Base-by-base conservation (phyloP, 2,888 invertebrate species). In the Calliphora vomitoria region DNA sequence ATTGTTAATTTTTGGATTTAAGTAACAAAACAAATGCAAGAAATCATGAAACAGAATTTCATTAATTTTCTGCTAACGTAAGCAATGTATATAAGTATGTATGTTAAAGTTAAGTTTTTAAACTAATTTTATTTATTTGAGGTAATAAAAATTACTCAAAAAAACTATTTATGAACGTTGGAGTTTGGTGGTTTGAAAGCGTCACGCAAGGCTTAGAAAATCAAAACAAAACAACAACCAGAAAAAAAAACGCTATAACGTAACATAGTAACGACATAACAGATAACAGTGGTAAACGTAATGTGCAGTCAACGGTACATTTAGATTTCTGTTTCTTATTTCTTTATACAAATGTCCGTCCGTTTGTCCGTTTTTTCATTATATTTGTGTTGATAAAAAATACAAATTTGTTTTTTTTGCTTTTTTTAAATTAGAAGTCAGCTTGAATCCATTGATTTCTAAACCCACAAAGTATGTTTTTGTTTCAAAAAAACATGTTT, bases 121-220 rank as follows among this genome's bases (percentile, higher is more conserved):
- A 50, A 50, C 15, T n/a, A 50, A 50, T 20, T 60, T 31, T 60
- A 31, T 60, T 60, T 60, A 60, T 60, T 60, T 60, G 15, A 11
- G 31, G 31, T 60, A 18, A 60, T 60, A 60, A 60, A 60, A 60
- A 60, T 60, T 60, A 60, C n/a, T 50, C n/a, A 4, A 60, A 60
- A 60, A 6, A 31, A 60, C 15, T 15, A 60, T 60, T 60, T 60
- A 60, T 31, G 31, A 60, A 60, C 15, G 15, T 60, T 60, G 15
- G 25, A 15, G 31, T 60, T 60, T 31, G 31, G 18, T 38, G 69
- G 64, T 71, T 18, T 72, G 10, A 41, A 71, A 53, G 66, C 81
- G 81, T 81, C 81, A 81, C 81, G 81, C 81, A 72, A 72, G 62
- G 72, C 71, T 81, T 72, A 31, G 64, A 81, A 35, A 72, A 72